Conservation (phyloP, 2,797 vertebrate species). For the Tamandua tetradactyla region DNA sequence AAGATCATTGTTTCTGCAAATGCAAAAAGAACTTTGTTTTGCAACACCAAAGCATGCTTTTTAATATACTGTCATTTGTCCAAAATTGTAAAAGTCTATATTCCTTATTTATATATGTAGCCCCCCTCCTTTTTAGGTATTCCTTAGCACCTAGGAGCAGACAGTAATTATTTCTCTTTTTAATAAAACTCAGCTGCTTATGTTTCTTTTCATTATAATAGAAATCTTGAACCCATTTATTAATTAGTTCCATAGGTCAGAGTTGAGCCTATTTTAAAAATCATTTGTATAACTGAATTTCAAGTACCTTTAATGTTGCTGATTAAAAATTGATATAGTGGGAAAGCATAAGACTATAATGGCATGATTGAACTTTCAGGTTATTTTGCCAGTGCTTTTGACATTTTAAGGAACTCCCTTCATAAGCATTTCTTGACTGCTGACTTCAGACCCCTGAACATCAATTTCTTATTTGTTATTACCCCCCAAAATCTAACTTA, state of each 20-base stretch:
- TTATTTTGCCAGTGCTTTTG: not conserved
- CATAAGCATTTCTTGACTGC: not conserved
- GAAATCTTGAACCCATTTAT: not conserved
- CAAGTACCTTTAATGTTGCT: not conserved
- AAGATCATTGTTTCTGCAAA: not conserved
- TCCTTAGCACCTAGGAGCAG: not conserved
- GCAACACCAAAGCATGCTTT: not conserved
- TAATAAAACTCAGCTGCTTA: not conserved
- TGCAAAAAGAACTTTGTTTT: not conserved
- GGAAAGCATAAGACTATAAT: not conserved
- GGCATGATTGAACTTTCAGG: not conserved
- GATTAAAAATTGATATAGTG: not conserved
- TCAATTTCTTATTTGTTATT: conserved; percentile 36
- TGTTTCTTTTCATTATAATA: not conserved
- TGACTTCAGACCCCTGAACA: not conserved
- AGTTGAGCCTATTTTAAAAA: not conserved
- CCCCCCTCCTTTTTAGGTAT: not conserved
- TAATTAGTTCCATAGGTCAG: not conserved
- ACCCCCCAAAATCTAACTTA: not conserved
- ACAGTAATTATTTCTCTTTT: not conserved
- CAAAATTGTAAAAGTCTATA: not conserved
- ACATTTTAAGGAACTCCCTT: not conserved
- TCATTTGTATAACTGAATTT: not conserved
- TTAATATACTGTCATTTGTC: not conserved
- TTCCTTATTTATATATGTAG: not conserved